Conservation (phyloP, 2,113 vertebrate genomes). For the Lepisosteus osseus region DNA sequence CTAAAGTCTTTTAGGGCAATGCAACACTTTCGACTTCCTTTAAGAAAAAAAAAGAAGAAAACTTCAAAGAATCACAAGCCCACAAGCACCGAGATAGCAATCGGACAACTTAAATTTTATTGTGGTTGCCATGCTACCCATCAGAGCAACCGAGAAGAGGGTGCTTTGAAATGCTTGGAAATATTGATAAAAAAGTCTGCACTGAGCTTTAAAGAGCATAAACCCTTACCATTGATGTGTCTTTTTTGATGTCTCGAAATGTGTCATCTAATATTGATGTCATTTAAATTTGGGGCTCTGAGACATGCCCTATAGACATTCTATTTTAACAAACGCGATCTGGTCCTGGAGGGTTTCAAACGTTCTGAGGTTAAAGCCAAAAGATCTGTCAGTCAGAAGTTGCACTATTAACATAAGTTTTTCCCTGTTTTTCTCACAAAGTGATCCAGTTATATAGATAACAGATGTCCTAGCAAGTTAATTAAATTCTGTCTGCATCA, state of each 20-base stretch:
- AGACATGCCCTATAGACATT: slow-evolving; percentile 32
- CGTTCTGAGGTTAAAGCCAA: background rate
- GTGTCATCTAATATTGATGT: slow-evolving; percentile 20
- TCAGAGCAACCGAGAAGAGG: background rate
- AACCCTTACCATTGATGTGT: background rate
- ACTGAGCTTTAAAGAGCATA: background rate
- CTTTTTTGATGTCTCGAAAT: slow-evolving; percentile 22
- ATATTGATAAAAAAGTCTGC: background rate
- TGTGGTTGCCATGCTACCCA: background rate
- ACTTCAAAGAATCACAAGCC: no score
- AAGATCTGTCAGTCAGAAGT: background rate
- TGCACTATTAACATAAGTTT: background rate
- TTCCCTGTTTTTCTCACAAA: slow-evolving; percentile 6
- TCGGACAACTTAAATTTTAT: background rate
- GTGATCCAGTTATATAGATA: slow-evolving; percentile 30
- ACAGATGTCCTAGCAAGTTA: slow-evolving; percentile 36
- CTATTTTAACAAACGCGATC: slow-evolving; percentile 29
- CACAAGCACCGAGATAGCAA: no score
- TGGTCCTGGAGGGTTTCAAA: slow-evolving; percentile 9
- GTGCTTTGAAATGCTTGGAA: background rate
- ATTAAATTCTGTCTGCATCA: slow-evolving; percentile 43
- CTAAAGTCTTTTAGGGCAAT: slow-evolving; percentile 33
- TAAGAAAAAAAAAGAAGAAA: no score
- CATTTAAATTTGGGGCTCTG: background rate
- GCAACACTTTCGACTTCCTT: slow-evolving; percentile 11